Evolutionary conservation across 2,797 vertebrate species (phyloP), one percentile per base, ranked within the genome.

Genomic region (Sebastiscus albofasciatus): DNA sequence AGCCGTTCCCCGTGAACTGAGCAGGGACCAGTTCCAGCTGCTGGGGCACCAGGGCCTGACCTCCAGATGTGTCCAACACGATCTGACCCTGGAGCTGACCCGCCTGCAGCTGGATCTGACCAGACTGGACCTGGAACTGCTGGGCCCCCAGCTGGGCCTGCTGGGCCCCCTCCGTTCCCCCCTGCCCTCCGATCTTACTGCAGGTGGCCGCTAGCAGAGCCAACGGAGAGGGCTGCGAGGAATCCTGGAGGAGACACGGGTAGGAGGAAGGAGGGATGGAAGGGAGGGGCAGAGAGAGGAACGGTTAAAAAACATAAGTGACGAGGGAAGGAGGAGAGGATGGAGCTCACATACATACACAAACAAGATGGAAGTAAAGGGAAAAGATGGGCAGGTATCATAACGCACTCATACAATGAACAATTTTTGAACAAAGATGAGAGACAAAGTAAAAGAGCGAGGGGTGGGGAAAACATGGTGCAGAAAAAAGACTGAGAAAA

Each of bases 171-270:
- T 95, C 94, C 5, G 71, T 84, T 75, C 88, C 94, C 31, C 92
- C 92, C 94, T 97, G 98, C 93, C 98, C 99, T 94, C 99, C 99
- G 95, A 99, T 99, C 95, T 99, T 99, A 96, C 99, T 99, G 97
- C 99, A 99, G 93, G 99, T 99, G 90, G 99, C 99, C 81, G 98
- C 98, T 83, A 99, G 96, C 93, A 99, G 96, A 94, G 99, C 99
- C 2, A 99, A 95, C 85, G 99, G 99, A 89, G 99, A 99, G 84
- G 99, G 98, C 94, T 99, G 99, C 82, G 97, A 97, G 94, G 94
- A 94, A 89, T 99, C 98, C 98, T 99, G 92, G 77, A 86, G 52
- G 42, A 72, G 34, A 77, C 1, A 0, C 42, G 8, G 46, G 68
- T 46, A 24, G 56, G 36, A 77, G 34, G 13, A 54, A 60, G 58